Conservation (phyloP, 2,113 vertebrate genomes). For the Dolichotis patagonum region DNA sequence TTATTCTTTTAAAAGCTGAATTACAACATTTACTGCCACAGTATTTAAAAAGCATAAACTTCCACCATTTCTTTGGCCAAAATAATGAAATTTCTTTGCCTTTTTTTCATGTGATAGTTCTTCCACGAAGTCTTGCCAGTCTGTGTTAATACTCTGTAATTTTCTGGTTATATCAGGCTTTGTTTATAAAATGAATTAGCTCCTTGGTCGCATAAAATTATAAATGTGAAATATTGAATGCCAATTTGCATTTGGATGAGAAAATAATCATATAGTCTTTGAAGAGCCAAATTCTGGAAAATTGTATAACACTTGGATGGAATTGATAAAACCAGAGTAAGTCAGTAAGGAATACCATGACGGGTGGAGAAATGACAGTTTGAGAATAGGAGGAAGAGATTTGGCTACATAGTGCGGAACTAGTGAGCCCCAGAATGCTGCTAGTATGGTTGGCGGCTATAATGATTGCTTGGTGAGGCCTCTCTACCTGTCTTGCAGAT, state of each 20-base stretch:
- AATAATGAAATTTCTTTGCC: not conserved
- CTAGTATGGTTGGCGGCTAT: not conserved
- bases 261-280: conserved; percentile 43
- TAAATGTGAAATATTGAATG: conserved; percentile 44
- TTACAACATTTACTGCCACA: not conserved
- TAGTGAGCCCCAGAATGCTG: not conserved
- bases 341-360: not conserved
- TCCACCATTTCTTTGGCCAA: conserved; percentile 8
- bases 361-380: not conserved
- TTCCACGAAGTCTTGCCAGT: not conserved
- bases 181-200: conserved; percentile 51
- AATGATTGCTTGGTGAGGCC: not conserved
- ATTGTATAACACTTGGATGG: not conserved
- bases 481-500: not conserved
- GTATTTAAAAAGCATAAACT: not conserved
- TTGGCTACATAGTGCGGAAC: not conserved
- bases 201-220: conserved; percentile 25
- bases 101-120: not conserved
- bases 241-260: conserved; percentile 56
- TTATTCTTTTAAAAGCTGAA: conserved; percentile 53
- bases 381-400: not conserved
- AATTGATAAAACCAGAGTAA: not conserved
- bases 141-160: not conserved
- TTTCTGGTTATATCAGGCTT: not conserved
- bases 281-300: conserved; percentile 50